These are phyloP conservation scores for Theocolax elegans DNA, from an alignment of 1,140 invertebrate genomes.

Conservation along the genomic window DNA sequence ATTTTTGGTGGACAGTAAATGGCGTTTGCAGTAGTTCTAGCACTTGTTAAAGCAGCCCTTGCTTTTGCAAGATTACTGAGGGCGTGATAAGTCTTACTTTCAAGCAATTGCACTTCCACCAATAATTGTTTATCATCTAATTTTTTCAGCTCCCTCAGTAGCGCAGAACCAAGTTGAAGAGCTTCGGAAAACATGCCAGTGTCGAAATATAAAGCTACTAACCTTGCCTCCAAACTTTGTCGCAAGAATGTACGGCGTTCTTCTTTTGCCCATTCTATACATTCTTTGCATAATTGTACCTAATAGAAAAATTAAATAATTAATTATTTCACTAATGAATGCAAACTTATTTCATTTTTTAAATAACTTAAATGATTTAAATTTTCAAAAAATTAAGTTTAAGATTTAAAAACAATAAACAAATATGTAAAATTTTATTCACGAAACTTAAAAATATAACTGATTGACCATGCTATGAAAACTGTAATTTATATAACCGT, in stretches of 20 bases:
- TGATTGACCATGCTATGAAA: neutral
- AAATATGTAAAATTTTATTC: no score
- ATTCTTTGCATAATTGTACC: constrained; percentile 92
- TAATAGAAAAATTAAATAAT: constrained; percentile 39
- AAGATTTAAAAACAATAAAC: no score
- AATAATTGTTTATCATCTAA: constrained; percentile 98
- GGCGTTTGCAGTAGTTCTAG: constrained; percentile 97
- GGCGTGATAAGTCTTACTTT: constrained; percentile 99
- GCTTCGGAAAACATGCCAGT: constrained; percentile 91
- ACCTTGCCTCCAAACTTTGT: constrained; percentile 92
- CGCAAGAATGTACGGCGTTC: constrained; percentile 96
- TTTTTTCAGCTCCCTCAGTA: constrained; percentile 97
- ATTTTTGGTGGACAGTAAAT: constrained; percentile 99
- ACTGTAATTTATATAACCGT: neutral
- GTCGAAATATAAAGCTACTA: constrained; percentile 95
- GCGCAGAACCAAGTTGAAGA: constrained; percentile 81
- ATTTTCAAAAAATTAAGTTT: no score
- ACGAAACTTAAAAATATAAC: neutral
- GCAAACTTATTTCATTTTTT: no score
- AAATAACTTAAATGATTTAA: neutral
- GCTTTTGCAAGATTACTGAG: constrained; percentile 97
- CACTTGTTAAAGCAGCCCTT: constrained; percentile 95
- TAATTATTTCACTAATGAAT: no score
- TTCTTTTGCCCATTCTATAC: constrained; percentile 99
- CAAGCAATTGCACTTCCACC: constrained; percentile 95